Conservation (phyloP, 53 echinoderm and acorn worm genomes). For the Hippasteria phrygiana region DNA sequence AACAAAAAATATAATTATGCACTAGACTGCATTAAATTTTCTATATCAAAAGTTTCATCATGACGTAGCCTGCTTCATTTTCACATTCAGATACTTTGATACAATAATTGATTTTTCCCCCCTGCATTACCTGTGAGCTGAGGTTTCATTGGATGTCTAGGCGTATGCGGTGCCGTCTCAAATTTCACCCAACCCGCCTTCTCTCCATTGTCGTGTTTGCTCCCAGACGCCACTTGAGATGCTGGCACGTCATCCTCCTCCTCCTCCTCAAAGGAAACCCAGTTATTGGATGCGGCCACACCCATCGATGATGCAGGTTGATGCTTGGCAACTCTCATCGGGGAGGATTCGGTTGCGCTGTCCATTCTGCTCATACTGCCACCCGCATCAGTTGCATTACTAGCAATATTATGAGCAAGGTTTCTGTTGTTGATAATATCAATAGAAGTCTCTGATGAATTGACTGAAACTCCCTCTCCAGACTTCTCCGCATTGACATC, state of each 20-base stretch:
- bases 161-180: conserved; percentile 16
- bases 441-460: background rate
- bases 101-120: conserved; percentile 1
- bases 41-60: too few species aligned
- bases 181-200: conserved; percentile 41
- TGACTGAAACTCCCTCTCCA: conserved; percentile 20
- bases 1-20: too few species aligned
- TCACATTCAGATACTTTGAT: background rate
- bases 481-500: background rate
- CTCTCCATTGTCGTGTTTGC: background rate
- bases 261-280: conserved; percentile 44
- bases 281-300: conserved; percentile 36
- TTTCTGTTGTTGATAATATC: conserved; percentile 6
- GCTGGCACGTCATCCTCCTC: background rate
- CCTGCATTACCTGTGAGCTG: conserved; percentile 46
- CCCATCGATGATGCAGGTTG: conserved; percentile 22
- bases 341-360: background rate
- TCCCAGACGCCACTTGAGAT: background rate
- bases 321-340: background rate
- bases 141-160: conserved; percentile 5
- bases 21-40: too few species aligned
- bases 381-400: background rate
- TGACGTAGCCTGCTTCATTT: too few species aligned
- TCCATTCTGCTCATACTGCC: background rate
- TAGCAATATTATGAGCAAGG: background rate